Conservation (phyloP, 2,797 vertebrate genomes). For the Acrossocheilus wenchowensis region DNA sequence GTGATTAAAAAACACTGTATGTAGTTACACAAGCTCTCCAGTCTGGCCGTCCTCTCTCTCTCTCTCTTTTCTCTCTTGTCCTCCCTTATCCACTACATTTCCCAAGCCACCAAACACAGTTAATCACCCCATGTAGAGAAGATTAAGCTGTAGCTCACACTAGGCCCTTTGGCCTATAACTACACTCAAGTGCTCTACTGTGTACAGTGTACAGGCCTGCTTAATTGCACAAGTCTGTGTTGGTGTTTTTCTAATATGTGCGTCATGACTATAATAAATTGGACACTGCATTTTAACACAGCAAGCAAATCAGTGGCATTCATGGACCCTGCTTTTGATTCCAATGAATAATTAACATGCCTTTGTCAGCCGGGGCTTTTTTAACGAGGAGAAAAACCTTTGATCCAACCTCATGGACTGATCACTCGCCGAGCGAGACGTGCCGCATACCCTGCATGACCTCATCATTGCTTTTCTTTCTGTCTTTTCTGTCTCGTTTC, state of each 20-base stretch:
- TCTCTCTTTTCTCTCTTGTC: neutral
- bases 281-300: conserved; percentile 29
- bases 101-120: conserved; percentile 42
- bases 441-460: conserved; percentile 8
- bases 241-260: conserved; percentile 51
- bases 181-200: conserved; percentile 41
- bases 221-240: conserved; percentile 26
- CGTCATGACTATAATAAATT: conserved; percentile 55
- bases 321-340: conserved; percentile 35
- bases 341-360: conserved; percentile 56
- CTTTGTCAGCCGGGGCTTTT: conserved; percentile 40
- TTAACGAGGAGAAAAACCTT: conserved; percentile 56
- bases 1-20: neutral
- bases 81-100: conserved; percentile 18
- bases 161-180: conserved; percentile 53
- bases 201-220: conserved; percentile 36
- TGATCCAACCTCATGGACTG: conserved; percentile 44
- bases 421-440: conserved; percentile 19
- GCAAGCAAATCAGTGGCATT: conserved; percentile 54
- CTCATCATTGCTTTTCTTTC: conserved; percentile 28
- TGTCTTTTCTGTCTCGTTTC: conserved; percentile 37
- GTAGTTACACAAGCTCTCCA: neutral
- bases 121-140: conserved; percentile 48
- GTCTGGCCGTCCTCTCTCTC: neutral
- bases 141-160: conserved; percentile 54